Conservation (phyloP, 2,888 invertebrate genomes). For the Octonoba sinensis region DNA sequence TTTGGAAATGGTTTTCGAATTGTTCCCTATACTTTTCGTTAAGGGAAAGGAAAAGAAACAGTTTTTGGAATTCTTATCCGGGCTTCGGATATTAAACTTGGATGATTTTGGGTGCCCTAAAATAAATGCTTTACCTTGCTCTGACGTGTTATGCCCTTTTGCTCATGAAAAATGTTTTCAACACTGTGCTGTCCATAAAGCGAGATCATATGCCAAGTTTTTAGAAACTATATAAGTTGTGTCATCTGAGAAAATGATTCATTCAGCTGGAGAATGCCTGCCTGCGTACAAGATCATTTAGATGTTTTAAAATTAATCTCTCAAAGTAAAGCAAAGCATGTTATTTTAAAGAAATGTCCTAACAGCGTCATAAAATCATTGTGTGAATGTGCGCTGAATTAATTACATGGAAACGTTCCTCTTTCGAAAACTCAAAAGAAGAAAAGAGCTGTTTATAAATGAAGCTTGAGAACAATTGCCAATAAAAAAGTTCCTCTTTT, state of each 20-base stretch:
- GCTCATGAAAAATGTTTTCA: background rate
- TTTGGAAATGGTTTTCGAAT: background rate
- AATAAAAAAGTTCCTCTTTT: conserved; percentile 22
- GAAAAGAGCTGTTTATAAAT: background rate
- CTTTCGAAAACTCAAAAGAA: conserved; percentile 11
- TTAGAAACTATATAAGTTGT: background rate
- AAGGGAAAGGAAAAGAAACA: conserved; percentile 5
- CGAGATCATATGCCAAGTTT: background rate
- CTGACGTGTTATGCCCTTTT: background rate
- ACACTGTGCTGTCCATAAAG: conserved; percentile 7
- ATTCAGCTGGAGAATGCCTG: background rate
- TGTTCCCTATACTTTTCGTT: background rate
- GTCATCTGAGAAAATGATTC: background rate
- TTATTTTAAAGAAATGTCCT: conserved; percentile 10
- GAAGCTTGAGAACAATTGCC: conserved; percentile 16
- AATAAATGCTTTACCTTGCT: background rate
- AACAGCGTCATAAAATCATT: conserved; percentile 15
- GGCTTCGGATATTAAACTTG: background rate
- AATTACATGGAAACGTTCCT: conserved; percentile 22
- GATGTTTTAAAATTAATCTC: background rate
- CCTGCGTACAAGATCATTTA: background rate
- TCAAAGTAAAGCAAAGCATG: background rate
- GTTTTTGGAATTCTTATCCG: background rate
- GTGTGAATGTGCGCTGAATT: conserved; percentile 20
- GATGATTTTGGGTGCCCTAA: conserved; percentile 10